Conservation (phyloP, 2,113 vertebrate species). For the Mustela nigripes region DNA sequence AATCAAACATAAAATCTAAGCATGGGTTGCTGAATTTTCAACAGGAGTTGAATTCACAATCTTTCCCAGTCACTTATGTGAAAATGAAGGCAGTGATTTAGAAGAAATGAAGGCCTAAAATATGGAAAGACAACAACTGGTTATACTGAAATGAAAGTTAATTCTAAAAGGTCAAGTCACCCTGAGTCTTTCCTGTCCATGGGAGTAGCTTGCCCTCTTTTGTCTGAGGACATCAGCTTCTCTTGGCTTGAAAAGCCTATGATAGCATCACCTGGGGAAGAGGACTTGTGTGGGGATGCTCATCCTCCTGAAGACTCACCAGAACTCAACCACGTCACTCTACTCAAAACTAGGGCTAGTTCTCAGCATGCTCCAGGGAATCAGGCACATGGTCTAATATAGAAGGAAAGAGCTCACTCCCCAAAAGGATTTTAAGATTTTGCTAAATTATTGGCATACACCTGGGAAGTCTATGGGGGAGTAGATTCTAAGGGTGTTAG, state of each 20-base stretch:
- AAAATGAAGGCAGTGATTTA: neutral
- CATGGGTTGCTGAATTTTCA: slow-evolving; percentile 1
- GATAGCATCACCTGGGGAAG: neutral
- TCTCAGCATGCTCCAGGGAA: neutral
- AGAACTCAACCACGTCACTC: too few relatives aligned
- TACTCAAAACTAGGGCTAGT: neutral
- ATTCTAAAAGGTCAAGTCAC: neutral
- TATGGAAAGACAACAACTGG: neutral
- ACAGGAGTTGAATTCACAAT: neutral
- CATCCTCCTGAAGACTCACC: neutral
- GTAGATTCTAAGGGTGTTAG: neutral
- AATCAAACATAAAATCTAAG: slow-evolving; percentile 15
- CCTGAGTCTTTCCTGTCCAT: neutral
- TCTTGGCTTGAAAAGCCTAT: neutral
- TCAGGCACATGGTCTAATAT: neutral
- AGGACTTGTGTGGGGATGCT: neutral
- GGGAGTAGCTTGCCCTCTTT: neutral
- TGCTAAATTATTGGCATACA: neutral
- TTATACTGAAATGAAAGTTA: neutral
- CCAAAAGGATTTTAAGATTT: neutral
- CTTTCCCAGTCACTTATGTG: neutral
- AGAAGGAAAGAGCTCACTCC: neutral
- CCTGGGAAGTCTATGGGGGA: neutral
- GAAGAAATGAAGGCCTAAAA: neutral
- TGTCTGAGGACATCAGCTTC: neutral